Conservation (phyloP, 2,888 invertebrate species). For the Lumbricus terrestris region DNA sequence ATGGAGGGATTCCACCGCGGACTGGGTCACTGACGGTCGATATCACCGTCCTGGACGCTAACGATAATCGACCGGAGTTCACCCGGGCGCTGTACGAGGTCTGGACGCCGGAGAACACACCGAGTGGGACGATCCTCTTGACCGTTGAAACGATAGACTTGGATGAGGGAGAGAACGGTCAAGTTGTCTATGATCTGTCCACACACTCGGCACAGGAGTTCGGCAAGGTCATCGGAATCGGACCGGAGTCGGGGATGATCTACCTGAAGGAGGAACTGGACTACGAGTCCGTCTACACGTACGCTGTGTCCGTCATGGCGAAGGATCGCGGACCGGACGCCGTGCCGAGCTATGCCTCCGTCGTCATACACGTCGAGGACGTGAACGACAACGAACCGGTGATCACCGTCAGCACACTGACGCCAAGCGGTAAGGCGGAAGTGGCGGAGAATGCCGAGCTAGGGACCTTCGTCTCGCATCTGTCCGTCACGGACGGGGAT, state of each 20-base stretch:
- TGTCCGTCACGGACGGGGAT: slow-evolving; percentile 34
- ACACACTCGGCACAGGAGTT: slow-evolving; percentile 24
- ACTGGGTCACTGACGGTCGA: slow-evolving; percentile 27
- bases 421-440: slow-evolving; percentile 26
- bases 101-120: slow-evolving; percentile 31
- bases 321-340: slow-evolving; percentile 34
- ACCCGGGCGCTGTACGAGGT: slow-evolving; percentile 26
- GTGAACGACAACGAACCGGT: slow-evolving; percentile 38
- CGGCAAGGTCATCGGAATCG: slow-evolving; percentile 32
- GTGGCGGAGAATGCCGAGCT: slow-evolving; percentile 30
- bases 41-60: slow-evolving; percentile 32
- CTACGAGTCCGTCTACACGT: slow-evolving; percentile 29
- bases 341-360: slow-evolving; percentile 30
- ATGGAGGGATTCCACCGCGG: slow-evolving; percentile 32
- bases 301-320: slow-evolving; percentile 33
- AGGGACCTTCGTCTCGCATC: slow-evolving; percentile 33
- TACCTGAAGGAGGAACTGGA: slow-evolving; percentile 31
- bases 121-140: slow-evolving; percentile 24
- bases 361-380: slow-evolving; percentile 34
- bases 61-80: slow-evolving; percentile 37
- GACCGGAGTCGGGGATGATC: slow-evolving; percentile 31
- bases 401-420: slow-evolving; percentile 35
- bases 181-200: slow-evolving; percentile 36
- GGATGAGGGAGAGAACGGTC: slow-evolving; percentile 37
- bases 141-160: slow-evolving; percentile 35